Percentiles rank a stretch among this genome's conserved stretches.
Evolutionary conservation across 2,797 vertebrate species (phyloP).

Genomic region (Rhynchonycteris naso): DNA sequence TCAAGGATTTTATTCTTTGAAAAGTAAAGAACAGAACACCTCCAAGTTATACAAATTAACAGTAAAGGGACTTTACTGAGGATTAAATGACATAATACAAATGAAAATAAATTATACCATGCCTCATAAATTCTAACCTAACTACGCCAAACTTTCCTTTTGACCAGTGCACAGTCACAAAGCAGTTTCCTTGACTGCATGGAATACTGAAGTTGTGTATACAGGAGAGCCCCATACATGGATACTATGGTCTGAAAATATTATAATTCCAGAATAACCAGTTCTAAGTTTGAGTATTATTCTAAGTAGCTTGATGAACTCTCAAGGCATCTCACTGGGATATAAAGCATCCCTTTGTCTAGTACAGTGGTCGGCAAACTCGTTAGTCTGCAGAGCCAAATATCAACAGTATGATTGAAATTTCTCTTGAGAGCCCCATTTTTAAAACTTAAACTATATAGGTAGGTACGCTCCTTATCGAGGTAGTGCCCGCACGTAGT

Average conservation of each 20-base stretch:
- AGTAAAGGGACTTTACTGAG: background rate
- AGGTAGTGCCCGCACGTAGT: too few species aligned
- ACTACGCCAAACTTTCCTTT: slow-evolving; percentile 1
- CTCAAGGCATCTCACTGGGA: background rate
- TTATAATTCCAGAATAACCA: background rate
- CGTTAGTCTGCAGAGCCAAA: too few species aligned
- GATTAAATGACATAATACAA: background rate
- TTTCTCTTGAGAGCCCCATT: too few species aligned
- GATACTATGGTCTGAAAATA: background rate
- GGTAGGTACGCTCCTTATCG: too few species aligned
- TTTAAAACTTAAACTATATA: too few species aligned
- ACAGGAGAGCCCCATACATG: background rate
- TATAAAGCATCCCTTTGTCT: background rate
- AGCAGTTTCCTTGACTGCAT: background rate
- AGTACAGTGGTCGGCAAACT: background rate
- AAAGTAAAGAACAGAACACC: background rate
- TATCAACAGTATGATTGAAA: too few species aligned
- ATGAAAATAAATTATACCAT: background rate
- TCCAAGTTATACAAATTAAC: background rate
- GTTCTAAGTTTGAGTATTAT: background rate
- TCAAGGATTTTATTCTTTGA: slow-evolving; percentile 16
- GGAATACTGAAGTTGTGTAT: background rate
- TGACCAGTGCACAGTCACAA: background rate
- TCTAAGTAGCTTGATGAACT: background rate
- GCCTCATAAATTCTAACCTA: background rate